These are phyloP conservation scores for Acromyrmex charruanus DNA, from an alignment of 1,140 invertebrate genomes.

Conservation along the genomic window DNA sequence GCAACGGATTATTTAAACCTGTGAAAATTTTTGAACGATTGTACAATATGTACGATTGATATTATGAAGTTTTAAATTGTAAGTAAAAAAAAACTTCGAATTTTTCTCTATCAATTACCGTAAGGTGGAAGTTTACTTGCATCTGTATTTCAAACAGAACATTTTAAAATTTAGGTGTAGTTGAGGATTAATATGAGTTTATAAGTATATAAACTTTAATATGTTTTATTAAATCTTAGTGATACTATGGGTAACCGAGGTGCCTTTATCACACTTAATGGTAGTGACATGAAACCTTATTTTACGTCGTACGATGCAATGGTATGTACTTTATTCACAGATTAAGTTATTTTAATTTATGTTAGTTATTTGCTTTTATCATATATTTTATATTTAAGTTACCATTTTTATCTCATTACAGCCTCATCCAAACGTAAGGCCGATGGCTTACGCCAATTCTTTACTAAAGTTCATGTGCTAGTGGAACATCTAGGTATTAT, in stretches of 20 bases:
- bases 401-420: slow-evolving; percentile 87
- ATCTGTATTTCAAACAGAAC: no score
- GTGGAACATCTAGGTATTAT: slow-evolving; percentile 78
- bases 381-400: not conserved
- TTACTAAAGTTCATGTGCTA: slow-evolving; percentile 89
- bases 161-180: no score
- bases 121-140: no score
- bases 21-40: no score
- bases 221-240: slow-evolving; percentile 88
- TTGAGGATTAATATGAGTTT: not conserved
- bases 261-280: slow-evolving; percentile 98
- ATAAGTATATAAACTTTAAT: slow-evolving; percentile 36
- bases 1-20: no score
- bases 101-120: no score
- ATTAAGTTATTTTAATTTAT: slow-evolving; percentile 21
- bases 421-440: slow-evolving; percentile 98
- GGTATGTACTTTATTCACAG: slow-evolving; percentile 88
- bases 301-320: slow-evolving; percentile 97
- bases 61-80: no score
- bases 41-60: no score
- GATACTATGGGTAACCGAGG: slow-evolving; percentile 99
- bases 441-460: slow-evolving; percentile 97
- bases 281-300: slow-evolving; percentile 95
- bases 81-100: no score
- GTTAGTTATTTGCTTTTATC: not conserved